Conservation (phyloP, 2,888 invertebrate species). For the Xanthostigma xanthostigma region DNA sequence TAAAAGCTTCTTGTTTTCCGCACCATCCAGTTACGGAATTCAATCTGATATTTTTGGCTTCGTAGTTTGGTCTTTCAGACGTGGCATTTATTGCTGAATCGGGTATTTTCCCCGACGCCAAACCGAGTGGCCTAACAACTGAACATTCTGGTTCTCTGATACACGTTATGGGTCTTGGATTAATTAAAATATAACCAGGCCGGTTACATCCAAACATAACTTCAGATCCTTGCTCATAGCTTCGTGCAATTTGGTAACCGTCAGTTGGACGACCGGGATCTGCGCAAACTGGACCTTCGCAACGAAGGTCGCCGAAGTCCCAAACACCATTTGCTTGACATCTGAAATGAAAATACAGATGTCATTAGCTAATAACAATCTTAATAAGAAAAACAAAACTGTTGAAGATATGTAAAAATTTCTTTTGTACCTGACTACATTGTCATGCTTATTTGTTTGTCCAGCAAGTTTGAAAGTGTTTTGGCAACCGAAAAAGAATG, state of each 20-base stretch:
- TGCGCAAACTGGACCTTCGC: slow-evolving; percentile 93
- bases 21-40: slow-evolving; percentile 94
- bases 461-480: slow-evolving; percentile 90
- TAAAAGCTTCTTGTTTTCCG: slow-evolving; percentile 92
- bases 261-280: slow-evolving; percentile 91
- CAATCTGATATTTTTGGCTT: slow-evolving; percentile 73
- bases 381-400: too few species aligned
- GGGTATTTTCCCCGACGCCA: slow-evolving; percentile 83
- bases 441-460: slow-evolving; percentile 81
- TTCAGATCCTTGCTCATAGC: slow-evolving; percentile 80
- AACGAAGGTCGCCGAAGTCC: slow-evolving; percentile 93
- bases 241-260: slow-evolving; percentile 70
- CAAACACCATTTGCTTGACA: slow-evolving; percentile 88
- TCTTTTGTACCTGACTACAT: slow-evolving; percentile 49
- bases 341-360: slow-evolving; percentile 23
- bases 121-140: slow-evolving; percentile 77
- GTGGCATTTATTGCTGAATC: slow-evolving; percentile 92
- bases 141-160: slow-evolving; percentile 87
- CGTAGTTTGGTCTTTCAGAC: slow-evolving; percentile 83
- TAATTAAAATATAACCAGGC: slow-evolving; percentile 85
- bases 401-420: background rate
- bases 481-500: slow-evolving; percentile 91
- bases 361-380: background rate
- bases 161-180: slow-evolving; percentile 80
- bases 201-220: slow-evolving; percentile 80